Evolutionary conservation across 2,113 vertebrate genomes (phyloP).

Genomic region (Gallinago paraguaiae): DNA sequence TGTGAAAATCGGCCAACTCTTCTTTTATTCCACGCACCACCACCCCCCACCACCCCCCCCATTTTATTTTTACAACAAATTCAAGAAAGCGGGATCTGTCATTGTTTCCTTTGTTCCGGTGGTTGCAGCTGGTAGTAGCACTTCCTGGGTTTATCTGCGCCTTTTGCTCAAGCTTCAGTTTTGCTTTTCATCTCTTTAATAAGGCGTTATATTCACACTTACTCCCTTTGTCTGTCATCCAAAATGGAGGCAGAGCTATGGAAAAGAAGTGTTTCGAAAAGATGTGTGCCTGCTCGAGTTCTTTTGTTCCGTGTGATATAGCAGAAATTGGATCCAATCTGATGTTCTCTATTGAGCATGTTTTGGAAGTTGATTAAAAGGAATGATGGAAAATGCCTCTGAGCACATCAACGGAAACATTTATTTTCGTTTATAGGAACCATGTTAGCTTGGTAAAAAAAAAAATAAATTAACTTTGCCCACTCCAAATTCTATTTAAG

Average conservation of each 20-base stretch:
- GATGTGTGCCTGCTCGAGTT: background rate
- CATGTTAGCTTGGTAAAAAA: background rate
- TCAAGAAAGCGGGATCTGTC: background rate
- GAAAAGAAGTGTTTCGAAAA: conserved; percentile 6
- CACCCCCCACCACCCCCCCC: too few relatives aligned
- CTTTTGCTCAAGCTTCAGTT: background rate
- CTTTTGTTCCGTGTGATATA: conserved; percentile 33
- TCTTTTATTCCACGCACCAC: background rate
- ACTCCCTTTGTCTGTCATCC: conserved; percentile 48
- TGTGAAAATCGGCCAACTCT: background rate
- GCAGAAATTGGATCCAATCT: conserved; percentile 12
- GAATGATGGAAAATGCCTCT: background rate
- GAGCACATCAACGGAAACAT: background rate
- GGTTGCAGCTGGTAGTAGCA: background rate
- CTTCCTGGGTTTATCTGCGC: conserved; percentile 45
- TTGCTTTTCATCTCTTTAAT: background rate
- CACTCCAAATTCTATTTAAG: background rate
- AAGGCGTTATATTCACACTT: background rate
- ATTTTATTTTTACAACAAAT: background rate
- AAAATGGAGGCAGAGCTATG: conserved; percentile 63
- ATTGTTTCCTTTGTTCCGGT: conserved; percentile 42
- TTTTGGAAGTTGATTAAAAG: conserved; percentile 35
- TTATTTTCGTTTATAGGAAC: background rate
- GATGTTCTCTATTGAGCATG: background rate
- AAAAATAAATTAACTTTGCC: background rate